Evolutionary conservation across 2,888 invertebrate species (phyloP), one percentile per base, ranked within the genome.

Genomic region (Globia sparganii): DNA sequence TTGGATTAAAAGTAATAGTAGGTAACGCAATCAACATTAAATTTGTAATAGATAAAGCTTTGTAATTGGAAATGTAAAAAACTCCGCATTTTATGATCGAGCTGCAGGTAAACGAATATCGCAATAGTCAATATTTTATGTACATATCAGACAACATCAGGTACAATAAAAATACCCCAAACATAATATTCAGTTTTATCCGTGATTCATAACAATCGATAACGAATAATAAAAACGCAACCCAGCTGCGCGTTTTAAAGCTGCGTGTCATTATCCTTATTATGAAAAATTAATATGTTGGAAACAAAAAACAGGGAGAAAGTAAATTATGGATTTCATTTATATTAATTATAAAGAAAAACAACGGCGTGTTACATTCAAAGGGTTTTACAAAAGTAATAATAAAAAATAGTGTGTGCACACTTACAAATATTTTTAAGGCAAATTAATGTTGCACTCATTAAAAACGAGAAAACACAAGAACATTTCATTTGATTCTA

Each of bases 51-150:
- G 15, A n/a, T n/a, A 64, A 69, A 68, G 31, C 8, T 34, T 9
- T 28, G 15, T n/a, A 56, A 31, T 73, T 40, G n/a, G 21, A 43
- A 67, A 13, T n/a, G 58, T 56, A 18, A 58, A 68, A 67, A 58
- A 31, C 2, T 58, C 21, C n/a, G 21, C n/a, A 43, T 18, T 62
- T 43, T 62, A 43, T n/a, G 34, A 13, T 49, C 49, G 46, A 49
- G 34, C 11, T 49, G 34, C n/a, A 53, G n/a, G 53, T 34, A 25
- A 49, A 49, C 49, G 9, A 58, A 62, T 31, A 53, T 40, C 15
- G 15, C n/a, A 40, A 53, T 53, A 25, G 53, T 53, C 72, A 75
- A 72, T 46, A 72, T 64, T 72, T 46, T 62, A n/a, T 56, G 4
- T 64, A 43, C 13, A 56, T 56, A 64, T 64, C 62, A 64, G 64